These are phyloP conservation scores for Cheiracanthium punctorium DNA, from an alignment of 2,888 invertebrate species.

Conservation along the genomic window DNA sequence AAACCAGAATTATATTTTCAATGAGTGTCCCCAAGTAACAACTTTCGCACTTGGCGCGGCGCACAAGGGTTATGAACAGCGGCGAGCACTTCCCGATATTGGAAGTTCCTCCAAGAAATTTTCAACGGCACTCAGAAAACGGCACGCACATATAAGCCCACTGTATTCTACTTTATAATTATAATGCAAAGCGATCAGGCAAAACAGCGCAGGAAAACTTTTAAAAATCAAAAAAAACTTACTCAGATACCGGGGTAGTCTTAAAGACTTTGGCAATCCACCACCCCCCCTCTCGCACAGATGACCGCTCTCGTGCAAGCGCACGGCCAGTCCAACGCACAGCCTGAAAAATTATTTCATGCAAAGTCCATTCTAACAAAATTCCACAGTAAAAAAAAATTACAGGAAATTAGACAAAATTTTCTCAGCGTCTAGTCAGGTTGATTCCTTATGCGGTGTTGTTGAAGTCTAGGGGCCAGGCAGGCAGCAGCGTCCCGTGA, in stretches of 20 bases:
- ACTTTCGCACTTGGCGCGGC: conserved; percentile 4
- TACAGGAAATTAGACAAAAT: not conserved
- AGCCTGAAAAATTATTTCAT: not conserved
- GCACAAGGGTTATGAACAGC: no score
- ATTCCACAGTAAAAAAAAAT: not conserved
- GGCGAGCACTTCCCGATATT: no score
- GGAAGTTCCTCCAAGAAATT: no score
- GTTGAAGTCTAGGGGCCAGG: conserved; percentile 8
- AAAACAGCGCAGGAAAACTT: not conserved
- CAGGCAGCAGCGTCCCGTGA: conserved; percentile 24
- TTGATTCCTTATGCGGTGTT: not conserved
- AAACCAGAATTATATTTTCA: no score
- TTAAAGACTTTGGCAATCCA: not conserved
- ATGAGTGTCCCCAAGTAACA: not conserved
- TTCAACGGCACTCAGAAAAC: no score
- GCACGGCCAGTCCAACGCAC: not conserved
- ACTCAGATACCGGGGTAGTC: not conserved
- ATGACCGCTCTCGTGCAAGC: conserved; percentile 4
- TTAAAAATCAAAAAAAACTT: conserved; percentile 8
- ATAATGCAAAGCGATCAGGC: no score
- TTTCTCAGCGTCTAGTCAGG: conserved; percentile 3
- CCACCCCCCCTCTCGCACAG: not conserved
- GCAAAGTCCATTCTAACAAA: not conserved
- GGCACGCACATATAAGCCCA: no score
- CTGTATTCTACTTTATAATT: no score